phyloP scores from a whole-genome alignment of 2,888 invertebrate genomes.

The Nomada fabriciana region DNA sequence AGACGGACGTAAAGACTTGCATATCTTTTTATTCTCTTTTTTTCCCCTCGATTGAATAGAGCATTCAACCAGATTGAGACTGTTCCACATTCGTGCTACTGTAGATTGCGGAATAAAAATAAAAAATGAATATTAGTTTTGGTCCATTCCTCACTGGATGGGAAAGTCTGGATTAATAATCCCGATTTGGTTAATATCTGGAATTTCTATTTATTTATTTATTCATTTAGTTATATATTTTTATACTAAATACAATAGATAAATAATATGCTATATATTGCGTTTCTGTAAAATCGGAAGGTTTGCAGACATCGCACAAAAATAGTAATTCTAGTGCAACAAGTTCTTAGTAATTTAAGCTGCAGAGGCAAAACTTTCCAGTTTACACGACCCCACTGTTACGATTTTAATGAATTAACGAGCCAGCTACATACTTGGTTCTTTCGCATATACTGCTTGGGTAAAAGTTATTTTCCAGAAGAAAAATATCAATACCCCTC shows the following conservation, averaged over 20 bases:
- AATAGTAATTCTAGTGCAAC: neutral
- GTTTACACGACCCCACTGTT: slow-evolving; percentile 26
- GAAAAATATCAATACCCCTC: neutral
- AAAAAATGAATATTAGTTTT: too few relatives aligned
- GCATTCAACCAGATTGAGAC: neutral
- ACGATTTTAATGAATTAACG: slow-evolving; percentile 60
- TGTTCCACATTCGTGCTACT: neutral
- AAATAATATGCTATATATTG: too few relatives aligned
- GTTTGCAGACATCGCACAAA: too few relatives aligned
- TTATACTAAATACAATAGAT: too few relatives aligned
- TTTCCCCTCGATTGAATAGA: too few relatives aligned
- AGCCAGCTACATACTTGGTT: slow-evolving; percentile 32
- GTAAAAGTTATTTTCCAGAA: slow-evolving; percentile 19
- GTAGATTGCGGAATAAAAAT: neutral
- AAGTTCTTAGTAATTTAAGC: neutral
- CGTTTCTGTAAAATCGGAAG: too few relatives aligned
- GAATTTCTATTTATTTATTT: too few relatives aligned
- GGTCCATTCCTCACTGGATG: too few relatives aligned
- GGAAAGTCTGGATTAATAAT: too few relatives aligned
- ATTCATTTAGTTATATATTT: too few relatives aligned
- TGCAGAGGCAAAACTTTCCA: slow-evolving; percentile 33
- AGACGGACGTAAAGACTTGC: neutral
- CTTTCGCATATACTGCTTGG: slow-evolving; percentile 37
- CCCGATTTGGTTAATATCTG: too few relatives aligned
- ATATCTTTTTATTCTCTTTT: neutral